Evolutionary conservation across 1,140 invertebrate species (phyloP).

Genomic region (Steinernema khuongi): DNA sequence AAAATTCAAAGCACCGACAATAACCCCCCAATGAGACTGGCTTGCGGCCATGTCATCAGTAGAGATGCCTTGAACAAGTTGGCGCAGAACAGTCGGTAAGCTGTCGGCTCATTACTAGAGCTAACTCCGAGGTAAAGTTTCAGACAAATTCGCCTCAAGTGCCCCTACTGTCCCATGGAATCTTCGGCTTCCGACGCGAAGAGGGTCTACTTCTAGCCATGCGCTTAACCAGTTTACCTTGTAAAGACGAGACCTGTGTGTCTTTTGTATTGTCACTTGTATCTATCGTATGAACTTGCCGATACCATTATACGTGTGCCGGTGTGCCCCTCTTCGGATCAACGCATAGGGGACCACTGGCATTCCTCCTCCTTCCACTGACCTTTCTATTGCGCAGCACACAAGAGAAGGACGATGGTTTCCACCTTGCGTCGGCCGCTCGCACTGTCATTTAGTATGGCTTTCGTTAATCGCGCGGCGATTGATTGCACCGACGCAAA

Average conservation of each 20-base stretch:
- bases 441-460: conserved; percentile 3
- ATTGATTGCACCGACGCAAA: not conserved
- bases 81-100: conserved; percentile 81
- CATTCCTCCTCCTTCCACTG: not conserved
- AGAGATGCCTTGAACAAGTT: conserved; percentile 91
- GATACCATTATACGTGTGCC: not conserved
- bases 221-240: not conserved
- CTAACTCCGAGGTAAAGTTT: not conserved
- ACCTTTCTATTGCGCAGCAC: not conserved
- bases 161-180: conserved; percentile 94
- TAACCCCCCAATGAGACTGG: conserved; percentile 91
- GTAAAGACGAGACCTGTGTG: not conserved
- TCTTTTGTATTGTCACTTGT: not conserved
- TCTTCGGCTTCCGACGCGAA: conserved; percentile 84
- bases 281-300: not conserved
- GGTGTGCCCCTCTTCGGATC: not conserved
- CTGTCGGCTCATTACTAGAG: not conserved
- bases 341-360: not conserved
- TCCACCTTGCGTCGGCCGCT: not conserved
- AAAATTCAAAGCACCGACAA: conserved; percentile 88
- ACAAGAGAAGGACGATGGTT: not conserved
- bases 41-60: conserved; percentile 96
- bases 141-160: conserved; percentile 66
- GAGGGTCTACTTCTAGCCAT: conserved; percentile 76
- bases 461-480: not conserved